Evolutionary conservation across 1,140 invertebrate species (phyloP).

Genomic region (Oreohelix idahoensis): DNA sequence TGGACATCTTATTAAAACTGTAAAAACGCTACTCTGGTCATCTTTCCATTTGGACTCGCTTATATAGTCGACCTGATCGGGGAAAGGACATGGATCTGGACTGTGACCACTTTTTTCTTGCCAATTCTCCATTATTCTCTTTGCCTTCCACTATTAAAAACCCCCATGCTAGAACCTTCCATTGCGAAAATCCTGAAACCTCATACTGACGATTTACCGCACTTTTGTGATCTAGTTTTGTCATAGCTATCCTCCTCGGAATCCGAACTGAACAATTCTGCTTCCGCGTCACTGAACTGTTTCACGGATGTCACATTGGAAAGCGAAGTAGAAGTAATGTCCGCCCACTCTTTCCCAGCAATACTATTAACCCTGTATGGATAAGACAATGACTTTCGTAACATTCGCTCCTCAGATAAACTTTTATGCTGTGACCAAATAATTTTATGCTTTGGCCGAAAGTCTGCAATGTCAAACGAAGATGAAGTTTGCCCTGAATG

Average conservation of each 20-base stretch:
- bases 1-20: not conserved
- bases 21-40: not conserved
- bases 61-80: not conserved
- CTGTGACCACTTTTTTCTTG: not conserved
- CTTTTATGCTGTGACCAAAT: conserved; percentile 9
- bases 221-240: not conserved
- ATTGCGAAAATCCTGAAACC: too few relatives aligned
- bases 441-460: conserved; percentile 13
- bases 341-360: not conserved
- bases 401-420: not conserved
- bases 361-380: not conserved
- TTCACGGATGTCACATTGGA: not conserved
- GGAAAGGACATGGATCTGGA: not conserved
- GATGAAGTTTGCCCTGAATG: not conserved
- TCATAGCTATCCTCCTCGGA: not conserved
- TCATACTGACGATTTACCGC: not conserved
- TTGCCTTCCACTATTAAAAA: too few relatives aligned
- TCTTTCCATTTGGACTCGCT: not conserved
- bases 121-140: too few relatives aligned
- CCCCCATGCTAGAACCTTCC: not conserved
- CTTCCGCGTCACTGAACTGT: not conserved
- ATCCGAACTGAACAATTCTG: not conserved
- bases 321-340: not conserved
- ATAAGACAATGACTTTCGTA: too few relatives aligned
- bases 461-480: conserved; percentile 1